Evolutionary conservation across 2,888 invertebrate species (phyloP), one percentile per base, ranked within the genome.

Genomic region (Glaucopsyche alexis): DNA sequence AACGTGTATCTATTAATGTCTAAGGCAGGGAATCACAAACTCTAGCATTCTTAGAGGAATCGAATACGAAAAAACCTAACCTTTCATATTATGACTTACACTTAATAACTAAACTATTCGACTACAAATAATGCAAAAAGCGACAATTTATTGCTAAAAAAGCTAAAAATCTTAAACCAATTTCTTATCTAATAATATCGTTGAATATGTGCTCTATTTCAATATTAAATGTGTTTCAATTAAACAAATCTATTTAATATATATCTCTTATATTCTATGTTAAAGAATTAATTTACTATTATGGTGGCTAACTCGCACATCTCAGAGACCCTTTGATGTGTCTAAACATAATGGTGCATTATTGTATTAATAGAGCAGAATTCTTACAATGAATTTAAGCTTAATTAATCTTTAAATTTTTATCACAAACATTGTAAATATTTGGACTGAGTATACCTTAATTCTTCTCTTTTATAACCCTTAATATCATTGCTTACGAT

Each of bases 361-460:
- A 86, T 83, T 87, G 83, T 85, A 86, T 86, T 81, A 82, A 82
- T 81, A 78, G 81, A 82, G 79, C 81, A 80, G 78, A 83, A 81
- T 80, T 81, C 78, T 81, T 79, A 66, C 74, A 75, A 81, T 83
- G 82, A 85, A 82, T 84, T 81, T 86, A 87, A 87, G 85, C 85
- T 88, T 88, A 83, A 81, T 82, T 81, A 3, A 84, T 82, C 84
- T 85, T 89, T 85, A 85, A 88, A 42, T 42, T 84, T 85, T 87
- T 90, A 91, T 91, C 89, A 91, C 90, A 90, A 90, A 87, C 83
- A 84, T 85, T 88, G 87, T 88, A 88, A 89, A 89, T 80, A 83
- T 85, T 83, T 91, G 92, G 91, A 91, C 89, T 88, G 87, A 84
- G 82, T 84, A 76, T 79, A 79, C 71, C 65, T 70, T 73, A 60